Base-by-base conservation (phyloP, 2,797 vertebrate genomes). In the Leptatherina wallacei region DNA sequence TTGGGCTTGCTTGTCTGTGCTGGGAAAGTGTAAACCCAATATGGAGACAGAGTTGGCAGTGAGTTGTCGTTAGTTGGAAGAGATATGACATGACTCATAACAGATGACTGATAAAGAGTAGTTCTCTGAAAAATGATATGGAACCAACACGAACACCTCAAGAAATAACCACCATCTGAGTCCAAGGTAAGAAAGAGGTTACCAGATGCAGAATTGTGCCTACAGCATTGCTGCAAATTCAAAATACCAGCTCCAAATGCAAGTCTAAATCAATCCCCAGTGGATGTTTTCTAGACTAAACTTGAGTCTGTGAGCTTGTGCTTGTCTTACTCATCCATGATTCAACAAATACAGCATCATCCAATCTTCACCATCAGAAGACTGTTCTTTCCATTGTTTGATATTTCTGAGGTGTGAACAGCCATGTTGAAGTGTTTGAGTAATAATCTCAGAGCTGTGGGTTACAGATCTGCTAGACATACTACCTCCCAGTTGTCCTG, bases 241-340 rank as follows among this genome's bases (percentile, higher is more conserved):
- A 27, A 47, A 71, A 78, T 56, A 38, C 75, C 52, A 80, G 56
- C 65, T 88, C 78, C 40, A 51, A 6, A 63, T 76, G 51, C 38
- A 65, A 66, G 65, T 22, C 72, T 58, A 38, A 51, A 69, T 71
- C 7, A 2, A 71, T 54, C 82, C 77, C 60, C 59, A 32, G 35
- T 71, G 71, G 78, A 87, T 47, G 33, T 69, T 75, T 65, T 80
- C 74, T 81, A 88, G 81, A 81, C 65, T 82, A 61, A 81, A 86
- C 61, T 59, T 40, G 1, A 71, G 38, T 62, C 78, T 82, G 64
- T 36, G 47, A 22, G n/a, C 20, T 40, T 75, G 71, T 51, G 30
- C 20, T 58, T 20, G 18, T 66, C 38, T 18, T 24, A 75, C 30
- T 81, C 29, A 54, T 36, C 13, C 27, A 14, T 60, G 62, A 85